Percentiles rank a stretch among this genome's conserved stretches.
Conservation (phyloP, 2,113 vertebrate species). For the Etia nguti region DNA sequence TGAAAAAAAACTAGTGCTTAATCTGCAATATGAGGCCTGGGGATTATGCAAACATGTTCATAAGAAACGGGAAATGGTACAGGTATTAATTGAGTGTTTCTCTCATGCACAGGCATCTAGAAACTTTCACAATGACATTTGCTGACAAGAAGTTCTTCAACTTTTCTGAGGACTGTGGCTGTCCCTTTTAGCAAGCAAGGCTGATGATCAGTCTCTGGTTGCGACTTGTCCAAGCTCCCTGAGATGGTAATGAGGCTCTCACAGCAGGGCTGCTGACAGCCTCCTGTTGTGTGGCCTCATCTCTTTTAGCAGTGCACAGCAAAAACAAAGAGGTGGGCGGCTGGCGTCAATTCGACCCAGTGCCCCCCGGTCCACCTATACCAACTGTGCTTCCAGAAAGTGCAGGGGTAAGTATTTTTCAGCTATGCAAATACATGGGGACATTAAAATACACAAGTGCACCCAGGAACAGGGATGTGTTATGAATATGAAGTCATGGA, state of each 20-base stretch:
- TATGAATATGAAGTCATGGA: constrained; percentile 22
- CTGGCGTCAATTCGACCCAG: neutral
- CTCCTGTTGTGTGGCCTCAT: constrained; percentile 24
- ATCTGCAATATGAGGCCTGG: neutral
- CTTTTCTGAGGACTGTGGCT: neutral
- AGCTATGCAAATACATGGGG: constrained; percentile 24
- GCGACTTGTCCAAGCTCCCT: constrained; percentile 19
- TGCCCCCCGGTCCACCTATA: neutral
- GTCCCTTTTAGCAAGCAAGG: neutral
- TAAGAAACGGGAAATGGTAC: neutral
- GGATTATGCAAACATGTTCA: neutral
- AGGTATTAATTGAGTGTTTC: neutral
- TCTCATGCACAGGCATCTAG: neutral
- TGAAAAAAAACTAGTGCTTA: neutral
- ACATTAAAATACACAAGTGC: constrained; percentile 36
- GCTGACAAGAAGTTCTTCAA: neutral
- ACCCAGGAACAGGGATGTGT: neutral
- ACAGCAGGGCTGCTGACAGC: constrained; percentile 43
- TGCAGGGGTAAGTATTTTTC: constrained; percentile 20
- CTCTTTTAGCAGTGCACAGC: constrained; percentile 35
- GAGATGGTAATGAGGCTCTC: constrained; percentile 42
- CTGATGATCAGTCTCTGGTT: neutral
- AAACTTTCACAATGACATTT: constrained; percentile 1
- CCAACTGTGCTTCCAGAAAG: constrained; percentile 40
- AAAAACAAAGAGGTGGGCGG: constrained; percentile 47